A percentile compares a stretch with the other conserved stretches of the same genome.
phyloP scores from a whole-genome alignment of 2,888 invertebrate genomes.

The Agrochola lychnidis region DNA sequence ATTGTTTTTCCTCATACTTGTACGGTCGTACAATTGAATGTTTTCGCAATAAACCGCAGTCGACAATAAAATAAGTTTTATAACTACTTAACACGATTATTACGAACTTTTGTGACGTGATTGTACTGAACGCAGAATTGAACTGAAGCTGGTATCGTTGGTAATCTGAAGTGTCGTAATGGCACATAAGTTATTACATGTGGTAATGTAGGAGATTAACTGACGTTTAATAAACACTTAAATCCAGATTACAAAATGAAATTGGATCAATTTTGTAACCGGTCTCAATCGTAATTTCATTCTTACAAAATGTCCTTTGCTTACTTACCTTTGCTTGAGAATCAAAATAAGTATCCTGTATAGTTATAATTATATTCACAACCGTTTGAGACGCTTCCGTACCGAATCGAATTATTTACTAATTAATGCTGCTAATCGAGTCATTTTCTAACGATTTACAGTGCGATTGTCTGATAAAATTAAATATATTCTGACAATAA shows the following conservation, averaged over 20 bases:
- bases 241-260: conserved; percentile 22
- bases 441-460: no score
- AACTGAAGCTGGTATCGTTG: conserved; percentile 19
- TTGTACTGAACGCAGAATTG: conserved; percentile 1
- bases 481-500: no score
- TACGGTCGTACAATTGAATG: conserved; percentile 24
- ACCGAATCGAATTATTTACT: no score
- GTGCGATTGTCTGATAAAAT: no score
- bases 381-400: no score
- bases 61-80: conserved; percentile 45
- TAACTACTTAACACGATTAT: conserved; percentile 32
- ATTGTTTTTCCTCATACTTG: conserved; percentile 49
- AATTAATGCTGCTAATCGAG: no score
- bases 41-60: conserved; percentile 34
- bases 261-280: conserved; percentile 5
- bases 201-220: conserved; percentile 8
- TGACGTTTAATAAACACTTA: conserved; percentile 13
- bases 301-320: conserved; percentile 3
- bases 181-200: not conserved
- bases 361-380: no score
- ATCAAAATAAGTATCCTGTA: not conserved
- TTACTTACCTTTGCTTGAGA: conserved; percentile 1
- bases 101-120: conserved; percentile 41
- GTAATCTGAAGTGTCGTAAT: conserved; percentile 12
- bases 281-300: not conserved